These are phyloP conservation scores for Cheilosia variabilis DNA, from an alignment of 2,888 invertebrate species.

Conservation along the genomic window DNA sequence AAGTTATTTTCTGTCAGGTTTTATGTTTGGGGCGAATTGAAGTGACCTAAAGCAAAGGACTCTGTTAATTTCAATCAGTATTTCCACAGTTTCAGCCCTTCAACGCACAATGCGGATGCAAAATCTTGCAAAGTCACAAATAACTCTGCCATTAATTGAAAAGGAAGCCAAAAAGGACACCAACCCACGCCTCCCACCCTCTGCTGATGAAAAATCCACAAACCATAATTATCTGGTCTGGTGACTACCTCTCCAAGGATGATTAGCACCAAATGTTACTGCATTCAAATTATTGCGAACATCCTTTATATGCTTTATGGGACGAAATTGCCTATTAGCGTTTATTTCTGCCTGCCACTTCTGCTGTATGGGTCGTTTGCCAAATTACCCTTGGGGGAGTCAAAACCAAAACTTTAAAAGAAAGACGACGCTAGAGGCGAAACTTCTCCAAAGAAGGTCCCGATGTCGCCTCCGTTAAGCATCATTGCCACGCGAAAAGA, in stretches of 20 bases:
- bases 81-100: no score
- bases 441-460: slow-evolving; percentile 44
- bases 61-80: no score
- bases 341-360: slow-evolving; percentile 30
- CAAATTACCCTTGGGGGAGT: slow-evolving; percentile 55
- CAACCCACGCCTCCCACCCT: no score
- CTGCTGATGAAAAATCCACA: slow-evolving; percentile 37
- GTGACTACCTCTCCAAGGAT: slow-evolving; percentile 38
- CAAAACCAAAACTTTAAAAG: slow-evolving; percentile 32
- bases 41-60: no score
- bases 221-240: slow-evolving; percentile 56
- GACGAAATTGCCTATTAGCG: slow-evolving; percentile 67
- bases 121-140: no score
- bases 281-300: slow-evolving; percentile 66
- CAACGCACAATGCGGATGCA: no score
- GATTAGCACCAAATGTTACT: slow-evolving; percentile 72
- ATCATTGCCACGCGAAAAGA: slow-evolving; percentile 50
- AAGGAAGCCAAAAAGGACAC: no score
- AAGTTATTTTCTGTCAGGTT: no score
- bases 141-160: no score
- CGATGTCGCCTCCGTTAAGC: slow-evolving; percentile 62
- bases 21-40: no score
- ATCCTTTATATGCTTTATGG: slow-evolving; percentile 65
- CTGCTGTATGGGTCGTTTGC: slow-evolving; percentile 36
- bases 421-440: background rate